Percentiles rank a stretch among this genome's conserved stretches.
Conservation (phyloP, 2,888 invertebrate species). For the Mythimna lalbum region DNA sequence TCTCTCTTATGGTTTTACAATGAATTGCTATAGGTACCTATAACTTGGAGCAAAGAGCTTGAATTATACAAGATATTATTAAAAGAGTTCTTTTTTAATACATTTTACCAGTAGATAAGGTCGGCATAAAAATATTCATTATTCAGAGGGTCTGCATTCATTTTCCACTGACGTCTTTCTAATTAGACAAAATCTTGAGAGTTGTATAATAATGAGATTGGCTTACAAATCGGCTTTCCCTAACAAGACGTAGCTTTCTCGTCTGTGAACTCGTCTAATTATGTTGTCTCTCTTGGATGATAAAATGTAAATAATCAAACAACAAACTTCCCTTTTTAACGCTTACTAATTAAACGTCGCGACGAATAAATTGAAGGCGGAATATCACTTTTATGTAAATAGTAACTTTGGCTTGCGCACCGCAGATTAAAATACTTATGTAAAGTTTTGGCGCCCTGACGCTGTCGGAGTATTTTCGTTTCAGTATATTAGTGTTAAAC, state of each 20-base stretch:
- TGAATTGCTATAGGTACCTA: too few species aligned
- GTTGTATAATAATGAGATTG: constrained; percentile 41
- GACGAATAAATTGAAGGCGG: constrained; percentile 47
- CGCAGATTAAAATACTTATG: constrained; percentile 55
- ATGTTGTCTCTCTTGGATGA: constrained; percentile 29
- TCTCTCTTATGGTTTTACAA: too few species aligned
- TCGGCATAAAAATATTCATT: constrained; percentile 23
- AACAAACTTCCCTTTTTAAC: constrained; percentile 42
- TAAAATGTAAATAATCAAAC: constrained; percentile 46
- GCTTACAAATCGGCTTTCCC: constrained; percentile 47
- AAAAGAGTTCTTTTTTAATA: neutral
- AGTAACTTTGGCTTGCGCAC: constrained; percentile 43
- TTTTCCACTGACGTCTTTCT: constrained; percentile 36
- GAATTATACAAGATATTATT: too few species aligned
- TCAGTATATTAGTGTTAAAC: constrained; percentile 41
- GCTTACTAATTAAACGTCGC: constrained; percentile 41
- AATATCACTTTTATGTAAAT: constrained; percentile 55
- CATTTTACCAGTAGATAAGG: neutral
- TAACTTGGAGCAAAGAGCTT: too few species aligned
- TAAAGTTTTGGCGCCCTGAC: constrained; percentile 48
- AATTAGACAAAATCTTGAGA: constrained; percentile 39
- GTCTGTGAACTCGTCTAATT: constrained; percentile 37
- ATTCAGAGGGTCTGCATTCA: constrained; percentile 26
- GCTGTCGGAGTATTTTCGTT: constrained; percentile 42
- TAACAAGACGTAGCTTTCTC: constrained; percentile 39